A percentile compares a stretch with the other conserved stretches of the same genome.
phyloP scores from a whole-genome alignment of 2,888 invertebrate species.

The Xanthostigma xanthostigma region DNA sequence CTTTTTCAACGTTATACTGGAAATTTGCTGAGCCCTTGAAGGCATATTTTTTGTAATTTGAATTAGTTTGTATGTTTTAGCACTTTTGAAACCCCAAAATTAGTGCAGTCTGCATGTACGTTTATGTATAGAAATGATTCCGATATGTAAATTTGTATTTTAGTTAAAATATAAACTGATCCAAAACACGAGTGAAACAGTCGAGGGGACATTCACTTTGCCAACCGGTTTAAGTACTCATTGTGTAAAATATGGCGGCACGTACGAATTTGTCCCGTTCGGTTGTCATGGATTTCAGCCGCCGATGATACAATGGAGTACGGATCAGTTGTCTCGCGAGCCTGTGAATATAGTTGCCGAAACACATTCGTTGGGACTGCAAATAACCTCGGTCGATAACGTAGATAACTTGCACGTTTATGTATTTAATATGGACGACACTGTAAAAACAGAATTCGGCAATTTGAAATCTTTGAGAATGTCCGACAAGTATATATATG shows the following conservation, averaged over 20 bases:
- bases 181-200: constrained; percentile 6
- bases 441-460: too few relatives aligned
- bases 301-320: constrained; percentile 13
- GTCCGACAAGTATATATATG: constrained; percentile 17
- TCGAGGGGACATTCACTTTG: constrained; percentile 27
- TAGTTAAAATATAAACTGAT: constrained; percentile 11
- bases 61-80: too few relatives aligned
- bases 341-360: constrained; percentile 23
- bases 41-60: too few relatives aligned
- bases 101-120: too few relatives aligned
- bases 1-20: too few relatives aligned
- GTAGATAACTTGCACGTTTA: too few relatives aligned
- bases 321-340: constrained; percentile 9
- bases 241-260: constrained; percentile 57
- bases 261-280: constrained; percentile 53
- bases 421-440: too few relatives aligned
- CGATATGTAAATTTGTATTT: neutral
- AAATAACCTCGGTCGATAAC: too few relatives aligned
- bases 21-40: too few relatives aligned
- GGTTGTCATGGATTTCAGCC: constrained; percentile 66
- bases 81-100: too few relatives aligned
- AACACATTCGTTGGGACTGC: constrained; percentile 19
- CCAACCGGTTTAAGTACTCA: constrained; percentile 51
- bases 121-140: too few relatives aligned
- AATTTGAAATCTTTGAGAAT: too few relatives aligned